A percentile compares a stretch with the other conserved stretches of the same genome.
phyloP scores from a whole-genome alignment of 2,797 vertebrate genomes.

The Tapera naevia region DNA sequence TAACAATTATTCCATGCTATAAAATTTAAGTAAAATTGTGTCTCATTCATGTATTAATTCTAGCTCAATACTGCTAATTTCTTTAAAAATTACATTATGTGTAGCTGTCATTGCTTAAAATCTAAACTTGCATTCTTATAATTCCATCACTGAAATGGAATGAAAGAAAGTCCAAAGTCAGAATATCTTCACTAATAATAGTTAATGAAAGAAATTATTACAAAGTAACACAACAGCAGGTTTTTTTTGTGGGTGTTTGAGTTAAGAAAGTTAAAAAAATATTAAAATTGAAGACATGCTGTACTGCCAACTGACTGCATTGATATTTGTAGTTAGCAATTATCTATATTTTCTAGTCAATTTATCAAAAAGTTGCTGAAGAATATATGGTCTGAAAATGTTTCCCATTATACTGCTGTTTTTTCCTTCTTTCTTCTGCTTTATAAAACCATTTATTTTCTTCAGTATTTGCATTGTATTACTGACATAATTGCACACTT shows the following conservation, averaged over 20 bases:
- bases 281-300: neutral
- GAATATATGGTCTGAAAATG: neutral
- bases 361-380: neutral
- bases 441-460: constrained; percentile 18
- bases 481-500: constrained; percentile 3
- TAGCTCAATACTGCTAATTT: neutral
- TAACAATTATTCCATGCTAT: neutral
- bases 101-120: neutral
- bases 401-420: neutral
- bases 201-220: neutral
- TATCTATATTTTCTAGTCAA: neutral
- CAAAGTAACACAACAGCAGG: neutral
- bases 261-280: neutral
- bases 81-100: neutral
- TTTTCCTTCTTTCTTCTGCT: neutral
- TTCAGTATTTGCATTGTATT: constrained; percentile 16
- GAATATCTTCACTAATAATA: neutral
- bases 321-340: neutral
- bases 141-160: neutral
- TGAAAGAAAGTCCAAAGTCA: neutral
- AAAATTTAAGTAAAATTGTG: neutral
- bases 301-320: neutral
- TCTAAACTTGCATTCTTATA: neutral
- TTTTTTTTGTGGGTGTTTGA: neutral
- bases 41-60: neutral